Percentiles rank a stretch among this genome's conserved stretches.
Evolutionary conservation across 2,113 vertebrate genomes (phyloP).

Genomic region (Melanostigma gelatinosum): DNA sequence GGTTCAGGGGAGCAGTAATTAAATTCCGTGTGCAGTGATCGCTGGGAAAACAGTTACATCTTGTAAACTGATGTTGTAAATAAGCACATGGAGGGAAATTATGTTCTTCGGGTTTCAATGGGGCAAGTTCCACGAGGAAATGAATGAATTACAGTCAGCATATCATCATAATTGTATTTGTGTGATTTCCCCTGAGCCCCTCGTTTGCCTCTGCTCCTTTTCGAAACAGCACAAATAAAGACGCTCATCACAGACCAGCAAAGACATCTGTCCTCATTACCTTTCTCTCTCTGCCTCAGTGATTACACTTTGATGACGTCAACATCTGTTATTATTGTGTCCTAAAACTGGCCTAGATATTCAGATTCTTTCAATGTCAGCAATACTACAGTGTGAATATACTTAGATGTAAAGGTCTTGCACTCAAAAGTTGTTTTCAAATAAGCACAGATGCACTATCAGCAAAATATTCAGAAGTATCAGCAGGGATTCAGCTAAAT

Average conservation of each 20-base stretch:
- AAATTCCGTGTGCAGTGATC: slow-evolving; percentile 19
- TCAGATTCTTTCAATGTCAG: background rate
- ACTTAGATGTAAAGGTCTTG: background rate
- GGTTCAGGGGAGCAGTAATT: slow-evolving; percentile 22
- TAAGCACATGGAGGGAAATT: slow-evolving; percentile 34
- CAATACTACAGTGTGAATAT: background rate
- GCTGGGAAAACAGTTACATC: slow-evolving; percentile 32
- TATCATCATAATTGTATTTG: slow-evolving; percentile 48
- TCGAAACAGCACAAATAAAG: slow-evolving; percentile 13
- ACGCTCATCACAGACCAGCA: background rate
- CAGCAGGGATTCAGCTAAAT: background rate
- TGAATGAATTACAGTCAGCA: slow-evolving; percentile 44
- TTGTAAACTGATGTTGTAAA: slow-evolving; percentile 11
- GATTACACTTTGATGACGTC: background rate
- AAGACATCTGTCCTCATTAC: background rate
- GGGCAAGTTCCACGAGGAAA: slow-evolving; percentile 30
- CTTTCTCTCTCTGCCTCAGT: background rate
- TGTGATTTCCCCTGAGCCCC: slow-evolving; percentile 52
- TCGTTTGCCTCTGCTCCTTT: slow-evolving; percentile 25
- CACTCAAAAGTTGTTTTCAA: background rate
- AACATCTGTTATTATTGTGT: background rate
- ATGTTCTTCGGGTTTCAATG: background rate
- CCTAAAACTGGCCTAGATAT: background rate
- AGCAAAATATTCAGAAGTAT: background rate
- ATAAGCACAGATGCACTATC: background rate